Percentiles rank a stretch among this genome's conserved stretches.
phyloP scores from a whole-genome alignment of 92 coral and sea anemone genomes.

The Palythoa heliodiscus region DNA sequence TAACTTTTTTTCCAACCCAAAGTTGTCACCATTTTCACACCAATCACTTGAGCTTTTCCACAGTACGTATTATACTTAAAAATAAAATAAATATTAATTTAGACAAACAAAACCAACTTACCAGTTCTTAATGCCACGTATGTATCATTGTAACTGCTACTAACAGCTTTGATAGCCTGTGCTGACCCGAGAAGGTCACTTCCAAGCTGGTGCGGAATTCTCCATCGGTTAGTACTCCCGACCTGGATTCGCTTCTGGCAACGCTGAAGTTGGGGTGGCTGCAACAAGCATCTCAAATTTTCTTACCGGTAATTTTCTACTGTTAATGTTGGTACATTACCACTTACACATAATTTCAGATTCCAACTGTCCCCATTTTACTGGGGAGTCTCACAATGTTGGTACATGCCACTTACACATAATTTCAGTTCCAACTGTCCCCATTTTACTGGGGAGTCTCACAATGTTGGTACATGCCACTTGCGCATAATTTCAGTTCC shows the following conservation, averaged over 20 bases:
- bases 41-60: no score
- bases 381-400: no score
- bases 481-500: neutral
- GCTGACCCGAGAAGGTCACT: constrained; percentile 93
- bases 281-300: neutral
- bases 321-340: neutral
- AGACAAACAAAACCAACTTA: constrained; percentile 11
- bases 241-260: constrained; percentile 90
- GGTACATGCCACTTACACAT: neutral
- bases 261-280: constrained; percentile 88
- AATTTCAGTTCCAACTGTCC: no score
- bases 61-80: no score
- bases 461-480: neutral
- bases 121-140: constrained; percentile 74
- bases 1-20: no score
- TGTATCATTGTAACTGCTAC: constrained; percentile 84
- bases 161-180: constrained; percentile 90
- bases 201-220: constrained; percentile 79
- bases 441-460: no score
- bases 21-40: no score
- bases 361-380: no score
- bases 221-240: constrained; percentile 94
- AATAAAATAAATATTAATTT: no score
- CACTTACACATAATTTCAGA: neutral
- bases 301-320: neutral